Percentiles rank a stretch among this genome's conserved stretches.
phyloP scores from a whole-genome alignment of 2,113 vertebrate species.

The Stegostoma tigrinum region DNA sequence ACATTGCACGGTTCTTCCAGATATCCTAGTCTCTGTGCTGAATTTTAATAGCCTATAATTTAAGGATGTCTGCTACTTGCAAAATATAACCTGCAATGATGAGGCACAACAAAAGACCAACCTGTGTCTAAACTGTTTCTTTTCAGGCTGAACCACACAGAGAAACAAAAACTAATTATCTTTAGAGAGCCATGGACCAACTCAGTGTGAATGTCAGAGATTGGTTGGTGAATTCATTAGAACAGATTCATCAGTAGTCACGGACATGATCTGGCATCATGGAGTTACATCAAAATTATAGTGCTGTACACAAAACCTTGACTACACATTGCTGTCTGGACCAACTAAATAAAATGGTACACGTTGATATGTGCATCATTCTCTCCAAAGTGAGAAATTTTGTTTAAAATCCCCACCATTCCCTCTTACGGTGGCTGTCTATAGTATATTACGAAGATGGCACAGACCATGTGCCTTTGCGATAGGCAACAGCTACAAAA shows the following conservation, averaged over 20 bases:
- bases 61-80: background rate
- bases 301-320: background rate
- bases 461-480: background rate
- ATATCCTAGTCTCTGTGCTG: background rate
- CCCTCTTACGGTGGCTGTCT: background rate
- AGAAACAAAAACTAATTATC: conserved; percentile 12
- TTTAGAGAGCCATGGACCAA: background rate
- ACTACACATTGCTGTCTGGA: background rate
- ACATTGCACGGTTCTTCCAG: conserved; percentile 8
- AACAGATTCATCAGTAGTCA: background rate
- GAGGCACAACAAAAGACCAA: background rate
- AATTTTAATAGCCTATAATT: conserved; percentile 34
- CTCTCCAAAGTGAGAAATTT: background rate
- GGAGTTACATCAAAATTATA: background rate
- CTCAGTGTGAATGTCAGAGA: background rate
- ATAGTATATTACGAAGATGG: background rate
- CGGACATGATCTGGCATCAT: background rate
- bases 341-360: background rate
- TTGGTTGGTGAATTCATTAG: background rate
- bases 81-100: background rate
- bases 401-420: background rate
- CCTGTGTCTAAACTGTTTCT: conserved; percentile 9
- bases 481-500: background rate
- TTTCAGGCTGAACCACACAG: background rate
- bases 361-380: background rate